Base-by-base conservation (phyloP, 2,113 vertebrate genomes). In the Scopus umbretta region DNA sequence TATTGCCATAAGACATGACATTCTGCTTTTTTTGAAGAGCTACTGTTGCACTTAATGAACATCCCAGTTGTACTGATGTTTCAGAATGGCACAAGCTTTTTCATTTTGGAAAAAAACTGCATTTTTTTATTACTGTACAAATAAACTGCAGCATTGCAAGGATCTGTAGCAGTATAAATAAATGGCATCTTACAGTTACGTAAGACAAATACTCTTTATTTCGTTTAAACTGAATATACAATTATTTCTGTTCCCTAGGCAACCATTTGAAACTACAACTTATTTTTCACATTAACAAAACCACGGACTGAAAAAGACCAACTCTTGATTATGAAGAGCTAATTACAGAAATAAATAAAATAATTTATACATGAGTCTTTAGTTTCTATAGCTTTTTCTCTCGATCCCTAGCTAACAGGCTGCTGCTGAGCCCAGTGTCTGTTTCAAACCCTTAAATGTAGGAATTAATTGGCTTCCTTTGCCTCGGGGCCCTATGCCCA, bases 331-430 rank as follows among this genome's bases (percentile, higher is more conserved):
- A 97, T 98, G 97, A 98, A 97, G 96, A 97, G 96, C 98, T 98
- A 98, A 98, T 98, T 98, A 98, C 98, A 98, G 93, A 97, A 98
- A 98, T 98, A 98, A 98, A 98, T 98, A 98, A 98, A 98, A 98
- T 98, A 98, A 98, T 98, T 98, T 98, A 98, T 98, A 98, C 97
- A 98, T 78, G 83, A 38, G 86, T 97, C 89, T 94, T 96, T 95
- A 95, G 84, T 94, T 94, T 92, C 94, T 96, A 92, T 94, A 97
- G 92, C 93, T 95, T 93, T 92, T 94, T 82, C 61, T 90, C 90
- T 85, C 65, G 16, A 59, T 75, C 80, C 80, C 86, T 90, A 93
- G 91, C 83, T 90, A 86, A 65, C 52, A 96, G 95, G 94, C 94
- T 96, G 85, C 62, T 84, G 94, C 67, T 96, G 86, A 96, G 91